Base-by-base conservation (phyloP, 1,140 invertebrate species). In the Pygmarrhopalites habei region DNA sequence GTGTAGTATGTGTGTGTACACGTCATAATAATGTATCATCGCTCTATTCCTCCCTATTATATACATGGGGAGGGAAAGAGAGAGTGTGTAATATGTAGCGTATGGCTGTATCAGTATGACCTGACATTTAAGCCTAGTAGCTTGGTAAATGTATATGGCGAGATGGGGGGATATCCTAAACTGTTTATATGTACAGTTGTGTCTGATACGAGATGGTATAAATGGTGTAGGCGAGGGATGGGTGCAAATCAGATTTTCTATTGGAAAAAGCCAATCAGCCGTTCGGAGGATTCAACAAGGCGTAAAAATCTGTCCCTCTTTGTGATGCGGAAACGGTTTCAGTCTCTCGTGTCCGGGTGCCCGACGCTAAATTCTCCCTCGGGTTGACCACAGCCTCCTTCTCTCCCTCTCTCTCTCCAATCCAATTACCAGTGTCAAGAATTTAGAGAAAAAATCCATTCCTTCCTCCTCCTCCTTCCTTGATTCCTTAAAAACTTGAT, bases 171-270 rank as follows among this genome's bases (percentile, higher is more conserved):
- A n/a, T n/a, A n/a, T n/a, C n/a, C n/a, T n/a, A n/a, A n/a, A n/a
- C n/a, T n/a, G n/a, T n/a, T 14, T 12, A 23, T 49, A 17, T 14
- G n/a, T 53, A 19, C 26, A 19, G 14, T 3, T 53, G 28, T 53
- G 23, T 25, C 4, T 4, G 51, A 21, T 7, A 19, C 39, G 53
- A 57, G 44, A 28, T n/a, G n/a, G n/a, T n/a, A 4, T 26, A 26
- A 10, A 23, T 43, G 52, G 52, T 23, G 41, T 19, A n/a, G n/a
- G n/a, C 25, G 28, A 25, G 30, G 35, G 46, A 59, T 64, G 61
- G 66, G 66, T 67, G 66, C 57, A 67, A 67, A 67, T 67, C 66
- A 67, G 51, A 67, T 67, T 62, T 67, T 64, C 65, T 49, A 64
- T 67, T 67, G 58, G 61, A 58, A 64, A 58, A 60, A 64, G 51